Base-by-base conservation (phyloP, 2,888 invertebrate species). In the Hypercompe scribonia region DNA sequence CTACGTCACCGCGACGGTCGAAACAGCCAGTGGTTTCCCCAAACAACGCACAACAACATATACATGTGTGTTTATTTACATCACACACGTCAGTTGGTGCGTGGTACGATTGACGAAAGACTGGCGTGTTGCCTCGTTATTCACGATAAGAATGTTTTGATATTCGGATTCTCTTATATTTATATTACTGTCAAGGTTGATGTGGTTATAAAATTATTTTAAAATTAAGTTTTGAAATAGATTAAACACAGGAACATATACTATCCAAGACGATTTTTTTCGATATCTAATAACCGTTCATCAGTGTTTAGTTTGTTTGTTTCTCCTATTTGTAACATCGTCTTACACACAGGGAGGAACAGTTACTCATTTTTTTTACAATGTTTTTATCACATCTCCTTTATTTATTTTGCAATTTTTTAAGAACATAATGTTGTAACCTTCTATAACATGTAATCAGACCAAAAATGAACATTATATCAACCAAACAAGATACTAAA, bases 21-120 rank as follows among this genome's bases (percentile, higher is more conserved):
- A 74, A 61, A 33, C 74, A 42, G 77, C 68, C 24, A 58, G 79
- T 76, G 84, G 84, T 84, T 86, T 86, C 85, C 87, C 87, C 85
- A 86, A 87, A 86, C 87, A 84, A 70, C 65, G 78, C 79, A 3
- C 86, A 84, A 83, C 84, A 81, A 71, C 46, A 42, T 68, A 42
- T 5, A 58, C 31, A 10, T 39, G 58, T 72, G 72, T 68, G 83
- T 85, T 86, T 84, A 81, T 84, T 86, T 85, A 87, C 81, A 85
- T 81, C 79, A 79, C 74, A 79, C 78, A 75, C 78, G 72, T 67
- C 65, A 46, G 39, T 13, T 61, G 58, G n/a, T 18, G 77, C 73
- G 74, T 80, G 84, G 83, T 75, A 10, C 67, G 74, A 83, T 76
- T 65, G 31, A 74, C 42, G 50, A 67, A 61, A 67, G 18, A 34